Evolutionary conservation across 2,113 vertebrate species (phyloP).

Genomic region (Gadus macrocephalus): DNA sequence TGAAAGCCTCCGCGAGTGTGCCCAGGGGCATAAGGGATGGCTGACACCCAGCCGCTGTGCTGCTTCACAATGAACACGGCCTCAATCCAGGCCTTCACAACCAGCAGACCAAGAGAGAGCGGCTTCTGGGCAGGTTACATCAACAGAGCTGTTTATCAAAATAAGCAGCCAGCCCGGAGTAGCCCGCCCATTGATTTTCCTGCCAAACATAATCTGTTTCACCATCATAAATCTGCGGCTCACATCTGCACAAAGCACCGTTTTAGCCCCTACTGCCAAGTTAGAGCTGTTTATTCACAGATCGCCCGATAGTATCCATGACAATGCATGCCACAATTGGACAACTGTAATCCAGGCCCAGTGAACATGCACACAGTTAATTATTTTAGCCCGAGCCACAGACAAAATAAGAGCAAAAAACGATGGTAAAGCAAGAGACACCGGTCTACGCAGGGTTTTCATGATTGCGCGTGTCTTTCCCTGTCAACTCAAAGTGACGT

Average conservation of each 20-base stretch:
- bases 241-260: slow-evolving; percentile 87
- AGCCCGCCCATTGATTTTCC: slow-evolving; percentile 83
- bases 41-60: slow-evolving; percentile 24
- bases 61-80: too few species aligned
- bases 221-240: slow-evolving; percentile 90
- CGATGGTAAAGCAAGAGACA: too few species aligned
- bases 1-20: background rate
- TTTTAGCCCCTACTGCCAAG: slow-evolving; percentile 88
- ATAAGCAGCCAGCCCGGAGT: slow-evolving; percentile 78
- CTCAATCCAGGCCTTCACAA: slow-evolving; percentile 57
- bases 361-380: slow-evolving; percentile 83
- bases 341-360: slow-evolving; percentile 89
- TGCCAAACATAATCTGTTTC: slow-evolving; percentile 91
- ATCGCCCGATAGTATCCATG: slow-evolving; percentile 93
- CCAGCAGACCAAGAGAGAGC: slow-evolving; percentile 73
- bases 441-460: too few species aligned
- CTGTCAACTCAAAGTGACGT: slow-evolving; percentile 61
- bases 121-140: slow-evolving; percentile 75
- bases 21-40: background rate
- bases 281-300: slow-evolving; percentile 83
- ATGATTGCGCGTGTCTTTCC: slow-evolving; percentile 30
- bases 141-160: slow-evolving; percentile 83
- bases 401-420: background rate
- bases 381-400: slow-evolving; percentile 66
- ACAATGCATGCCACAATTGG: slow-evolving; percentile 93